Percentiles rank a stretch among this genome's conserved stretches.
Conservation (phyloP, 2,113 vertebrate genomes). For the Peucedramus taeniatus region DNA sequence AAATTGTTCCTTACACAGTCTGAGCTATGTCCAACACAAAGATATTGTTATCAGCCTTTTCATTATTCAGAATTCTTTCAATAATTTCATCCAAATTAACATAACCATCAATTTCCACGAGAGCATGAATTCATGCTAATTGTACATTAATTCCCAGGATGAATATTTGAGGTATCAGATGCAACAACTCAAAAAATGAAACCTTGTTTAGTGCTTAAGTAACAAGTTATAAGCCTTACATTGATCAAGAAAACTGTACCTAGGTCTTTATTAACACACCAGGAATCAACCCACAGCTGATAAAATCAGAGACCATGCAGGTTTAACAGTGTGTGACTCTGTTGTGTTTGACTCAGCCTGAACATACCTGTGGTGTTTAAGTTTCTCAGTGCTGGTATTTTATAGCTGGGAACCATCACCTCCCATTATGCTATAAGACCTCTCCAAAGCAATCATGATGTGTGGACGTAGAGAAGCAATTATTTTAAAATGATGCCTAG, state of each 20-base stretch:
- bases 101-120: constrained; percentile 66
- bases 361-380: constrained; percentile 42
- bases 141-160: constrained; percentile 72
- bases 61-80: constrained; percentile 59
- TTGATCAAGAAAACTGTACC: constrained; percentile 70
- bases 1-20: constrained; percentile 3
- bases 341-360: constrained; percentile 23
- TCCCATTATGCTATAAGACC: neutral
- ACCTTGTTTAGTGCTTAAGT: constrained; percentile 65
- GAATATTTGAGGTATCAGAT: constrained; percentile 73
- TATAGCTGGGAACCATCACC: neutral
- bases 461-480: neutral
- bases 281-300: constrained; percentile 57
- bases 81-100: constrained; percentile 50
- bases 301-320: constrained; percentile 56
- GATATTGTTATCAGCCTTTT: constrained; percentile 52
- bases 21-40: constrained; percentile 47
- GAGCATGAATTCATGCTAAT: constrained; percentile 65
- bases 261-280: constrained; percentile 66
- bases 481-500: neutral
- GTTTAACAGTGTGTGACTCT: constrained; percentile 40
- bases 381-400: neutral
- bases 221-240: constrained; percentile 57
- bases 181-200: constrained; percentile 58
- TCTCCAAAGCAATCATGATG: neutral